These are phyloP conservation scores for Catajapyx aquilonaris DNA, from an alignment of 1,140 invertebrate genomes.

Conservation along the genomic window DNA sequence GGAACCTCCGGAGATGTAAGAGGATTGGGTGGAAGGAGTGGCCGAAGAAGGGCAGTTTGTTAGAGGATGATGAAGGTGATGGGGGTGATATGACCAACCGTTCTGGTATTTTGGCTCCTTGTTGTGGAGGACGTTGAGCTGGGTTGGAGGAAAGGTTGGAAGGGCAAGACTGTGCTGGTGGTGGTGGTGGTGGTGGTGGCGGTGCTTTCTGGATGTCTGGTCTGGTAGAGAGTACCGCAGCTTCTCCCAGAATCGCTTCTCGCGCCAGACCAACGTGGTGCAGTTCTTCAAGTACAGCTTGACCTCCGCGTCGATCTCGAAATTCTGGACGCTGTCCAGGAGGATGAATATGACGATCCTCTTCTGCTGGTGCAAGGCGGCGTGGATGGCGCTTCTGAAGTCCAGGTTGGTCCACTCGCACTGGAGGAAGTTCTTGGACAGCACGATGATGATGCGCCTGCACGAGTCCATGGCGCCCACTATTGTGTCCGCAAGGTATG, in stretches of 20 bases:
- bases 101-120: not conserved
- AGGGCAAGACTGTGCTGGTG: conserved; percentile 13
- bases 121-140: conserved; percentile 5
- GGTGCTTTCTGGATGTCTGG: conserved; percentile 14
- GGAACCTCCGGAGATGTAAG: conserved; percentile 37
- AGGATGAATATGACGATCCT: conserved; percentile 25
- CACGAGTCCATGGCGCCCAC: conserved; percentile 70
- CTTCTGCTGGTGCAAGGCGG: conserved; percentile 25
- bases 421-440: conserved; percentile 64
- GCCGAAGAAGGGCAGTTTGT: not conserved
- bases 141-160: conserved; percentile 20
- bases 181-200: conserved; percentile 2
- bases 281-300: conserved; percentile 61
- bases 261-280: conserved; percentile 64
- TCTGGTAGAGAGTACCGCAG: conserved; percentile 72
- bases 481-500: conserved; percentile 53
- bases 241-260: conserved; percentile 75
- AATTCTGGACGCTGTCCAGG: conserved; percentile 24
- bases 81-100: not conserved
- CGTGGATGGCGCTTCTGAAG: conserved; percentile 61
- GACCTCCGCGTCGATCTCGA: conserved; percentile 54
- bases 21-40: conserved; percentile 36
- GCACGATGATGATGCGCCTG: conserved; percentile 49
- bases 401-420: conserved; percentile 70
- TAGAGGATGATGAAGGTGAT: not conserved